Evolutionary conservation across 2,888 invertebrate genomes (phyloP).

Genomic region (Lasius platythorax): DNA sequence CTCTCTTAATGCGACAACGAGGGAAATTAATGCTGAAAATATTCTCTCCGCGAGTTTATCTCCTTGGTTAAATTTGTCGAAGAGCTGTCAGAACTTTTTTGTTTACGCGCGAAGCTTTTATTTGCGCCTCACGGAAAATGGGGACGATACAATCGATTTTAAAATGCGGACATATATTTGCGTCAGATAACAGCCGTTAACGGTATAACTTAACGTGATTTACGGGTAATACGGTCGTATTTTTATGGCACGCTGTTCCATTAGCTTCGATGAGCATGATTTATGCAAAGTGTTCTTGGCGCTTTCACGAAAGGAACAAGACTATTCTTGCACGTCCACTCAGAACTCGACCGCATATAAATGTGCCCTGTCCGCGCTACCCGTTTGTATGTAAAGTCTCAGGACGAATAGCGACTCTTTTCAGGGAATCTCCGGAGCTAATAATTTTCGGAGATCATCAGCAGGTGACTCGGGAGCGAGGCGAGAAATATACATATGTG

Average conservation of each 20-base stretch:
- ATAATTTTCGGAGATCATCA: conserved; percentile 27
- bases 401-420: neutral
- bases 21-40: conserved; percentile 14
- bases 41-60: conserved; percentile 15
- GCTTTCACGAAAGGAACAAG: conserved; percentile 37
- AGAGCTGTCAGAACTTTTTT: conserved; percentile 20
- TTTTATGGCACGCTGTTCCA: conserved; percentile 50
- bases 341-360: conserved; percentile 46
- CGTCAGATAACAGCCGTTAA: conserved; percentile 50
- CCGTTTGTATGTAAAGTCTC: conserved; percentile 30
- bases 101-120: neutral
- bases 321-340: conserved; percentile 50
- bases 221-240: conserved; percentile 45
- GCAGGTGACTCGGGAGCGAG: neutral
- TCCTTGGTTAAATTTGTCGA: conserved; percentile 27
- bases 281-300: conserved; percentile 55
- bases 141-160: conserved; percentile 39
- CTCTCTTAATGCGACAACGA: neutral
- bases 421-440: neutral
- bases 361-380: conserved; percentile 34
- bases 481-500: neutral
- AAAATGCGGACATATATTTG: conserved; percentile 47
- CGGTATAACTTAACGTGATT: conserved; percentile 50
- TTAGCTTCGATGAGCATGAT: conserved; percentile 56
- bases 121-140: neutral